Evolutionary conservation across 2,797 vertebrate species (phyloP).

Genomic region (Eospalax fontanierii): DNA sequence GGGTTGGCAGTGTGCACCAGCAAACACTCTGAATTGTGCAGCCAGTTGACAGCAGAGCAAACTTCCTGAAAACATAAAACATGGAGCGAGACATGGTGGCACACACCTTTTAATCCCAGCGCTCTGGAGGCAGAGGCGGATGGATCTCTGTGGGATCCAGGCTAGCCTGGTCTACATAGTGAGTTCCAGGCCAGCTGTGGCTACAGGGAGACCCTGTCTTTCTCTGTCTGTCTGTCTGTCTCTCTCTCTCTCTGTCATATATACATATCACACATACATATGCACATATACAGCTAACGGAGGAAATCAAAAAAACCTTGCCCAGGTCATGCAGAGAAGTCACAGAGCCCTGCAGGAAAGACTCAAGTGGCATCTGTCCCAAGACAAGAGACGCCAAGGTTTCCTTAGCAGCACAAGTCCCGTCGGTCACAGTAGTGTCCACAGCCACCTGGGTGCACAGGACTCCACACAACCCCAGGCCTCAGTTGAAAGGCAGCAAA

Average conservation of each 20-base stretch:
- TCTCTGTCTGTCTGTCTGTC: too few relatives aligned
- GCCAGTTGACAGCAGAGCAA: constrained; percentile 26
- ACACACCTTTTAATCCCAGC: too few relatives aligned
- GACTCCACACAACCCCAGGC: not conserved
- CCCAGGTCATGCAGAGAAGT: not conserved
- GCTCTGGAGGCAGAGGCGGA: too few relatives aligned
- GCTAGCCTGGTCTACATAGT: too few relatives aligned
- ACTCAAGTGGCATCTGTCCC: not conserved
- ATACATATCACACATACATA: too few relatives aligned
- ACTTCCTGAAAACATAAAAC: constrained; percentile 41
- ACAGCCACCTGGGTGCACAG: not conserved
- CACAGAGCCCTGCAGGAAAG: not conserved
- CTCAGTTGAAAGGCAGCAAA: not conserved
- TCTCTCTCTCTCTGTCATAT: too few relatives aligned
- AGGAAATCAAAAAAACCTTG: not conserved
- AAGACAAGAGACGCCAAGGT: not conserved
- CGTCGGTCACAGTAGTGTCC: not conserved
- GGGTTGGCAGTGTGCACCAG: not conserved
- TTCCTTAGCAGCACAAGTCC: not conserved
- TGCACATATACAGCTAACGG: not conserved
- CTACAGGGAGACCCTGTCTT: too few relatives aligned
- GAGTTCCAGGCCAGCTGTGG: too few relatives aligned
- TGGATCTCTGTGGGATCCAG: too few relatives aligned
- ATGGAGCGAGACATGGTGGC: too few relatives aligned
- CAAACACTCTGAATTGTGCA: constrained; percentile 47